These are phyloP conservation scores for Lithosia quadra DNA, from an alignment of 2,888 invertebrate genomes.

Conservation along the genomic window DNA sequence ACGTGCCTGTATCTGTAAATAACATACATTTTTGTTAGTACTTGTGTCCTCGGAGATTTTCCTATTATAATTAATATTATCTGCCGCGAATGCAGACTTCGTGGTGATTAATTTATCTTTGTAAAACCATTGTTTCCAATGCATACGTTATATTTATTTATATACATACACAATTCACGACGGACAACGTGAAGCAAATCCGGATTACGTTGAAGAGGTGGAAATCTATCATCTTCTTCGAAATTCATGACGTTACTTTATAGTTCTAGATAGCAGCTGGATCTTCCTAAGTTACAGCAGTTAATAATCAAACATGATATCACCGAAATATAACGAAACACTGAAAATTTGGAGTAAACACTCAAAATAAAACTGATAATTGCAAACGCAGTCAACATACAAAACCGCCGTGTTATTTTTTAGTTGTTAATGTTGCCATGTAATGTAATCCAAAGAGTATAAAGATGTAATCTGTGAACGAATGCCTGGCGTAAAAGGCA, in stretches of 20 bases:
- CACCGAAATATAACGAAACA: conserved; percentile 55
- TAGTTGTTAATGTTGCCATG: conserved; percentile 41
- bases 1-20: too few species aligned
- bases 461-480: too few species aligned
- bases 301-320: conserved; percentile 63
- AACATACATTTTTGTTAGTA: background rate
- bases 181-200: conserved; percentile 74
- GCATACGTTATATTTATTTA: conserved; percentile 10
- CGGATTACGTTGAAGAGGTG: too few species aligned
- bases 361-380: conserved; percentile 73
- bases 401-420: conserved; percentile 71
- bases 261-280: conserved; percentile 44
- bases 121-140: background rate
- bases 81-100: background rate
- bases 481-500: conserved; percentile 4
- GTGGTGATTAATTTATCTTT: background rate
- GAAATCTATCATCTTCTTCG: conserved; percentile 69
- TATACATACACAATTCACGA: conserved; percentile 73
- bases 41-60: background rate
- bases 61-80: background rate
- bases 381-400: conserved; percentile 77
- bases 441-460: too few species aligned
- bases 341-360: conserved; percentile 75
- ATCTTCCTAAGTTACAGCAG: conserved; percentile 44
- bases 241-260: conserved; percentile 73